Evolutionary conservation across 2,113 vertebrate genomes (phyloP), one percentile per base, ranked within the genome.

Genomic region (Caloenas nicobarica): DNA sequence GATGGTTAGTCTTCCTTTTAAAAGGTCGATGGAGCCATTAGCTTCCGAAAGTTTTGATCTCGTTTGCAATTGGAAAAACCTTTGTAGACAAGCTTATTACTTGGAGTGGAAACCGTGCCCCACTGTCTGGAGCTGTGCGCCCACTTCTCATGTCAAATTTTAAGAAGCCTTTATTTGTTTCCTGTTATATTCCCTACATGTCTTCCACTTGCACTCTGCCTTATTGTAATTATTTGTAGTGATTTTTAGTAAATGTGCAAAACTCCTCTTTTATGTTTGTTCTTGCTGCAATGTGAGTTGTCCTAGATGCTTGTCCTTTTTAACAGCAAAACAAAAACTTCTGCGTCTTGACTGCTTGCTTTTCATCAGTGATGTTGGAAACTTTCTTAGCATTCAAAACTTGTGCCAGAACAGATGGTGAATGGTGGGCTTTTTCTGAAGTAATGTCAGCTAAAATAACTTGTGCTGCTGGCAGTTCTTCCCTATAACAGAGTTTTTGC

Each of bases 391-490:
- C 89, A 88, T 94, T 97, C 91, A 88, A n/a, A 95, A 89, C 70
- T 88, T 89, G 92, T 89, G 81, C 88, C 89, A 89, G 93, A 97
- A 92, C 94, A 96, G 96, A 96, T 96, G 94, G 96, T 93, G 85
- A 88, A 93, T 96, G 91, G 94, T 96, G 93, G 96, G 91, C 82
- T 91, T 93, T 91, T 93, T 96, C 89, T 94, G 81, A 96, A 97
- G 94, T 96, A 91, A 94, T 94, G 86, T 96, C 95, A 95, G 80
- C 93, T 94, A 93, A 96, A 96, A 97, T 96, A 97, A 86, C 91
- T 96, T 95, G 60, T 91, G 76, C 91, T 95, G 68, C 91, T 97
- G 94, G 94, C 94, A 95, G 83, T 95, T 94, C 72, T 95, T 89
- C 31, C 50, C 64, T 94, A 40, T 81, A 94, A 88, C 80, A 83